Percentiles rank a stretch among this genome's conserved stretches.
Conservation (phyloP, 1,140 invertebrate species). For the Lerema accius region DNA sequence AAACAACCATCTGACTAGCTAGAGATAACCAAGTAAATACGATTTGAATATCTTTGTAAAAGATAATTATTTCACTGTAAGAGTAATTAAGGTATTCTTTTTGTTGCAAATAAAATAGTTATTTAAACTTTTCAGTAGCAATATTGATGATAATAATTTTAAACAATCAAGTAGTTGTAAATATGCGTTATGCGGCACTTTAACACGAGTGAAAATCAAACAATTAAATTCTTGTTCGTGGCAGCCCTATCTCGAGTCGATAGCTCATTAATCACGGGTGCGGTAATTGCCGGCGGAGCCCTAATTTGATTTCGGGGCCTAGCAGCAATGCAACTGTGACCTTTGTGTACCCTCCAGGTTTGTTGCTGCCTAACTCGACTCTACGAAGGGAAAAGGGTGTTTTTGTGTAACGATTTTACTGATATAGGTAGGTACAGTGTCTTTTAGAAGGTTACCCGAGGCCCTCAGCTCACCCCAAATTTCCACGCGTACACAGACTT, state of each 20-base stretch:
- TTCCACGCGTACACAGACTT: no score
- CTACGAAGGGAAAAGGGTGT: neutral
- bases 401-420: neutral
- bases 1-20: neutral
- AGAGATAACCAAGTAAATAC: no score
- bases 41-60: no score
- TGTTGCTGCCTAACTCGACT: constrained; percentile 16
- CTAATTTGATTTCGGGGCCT: constrained; percentile 69
- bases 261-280: constrained; percentile 73
- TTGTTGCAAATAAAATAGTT: no score
- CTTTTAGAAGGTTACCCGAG: neutral
- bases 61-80: no score
- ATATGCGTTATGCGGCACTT: neutral
- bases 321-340: constrained; percentile 51
- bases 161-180: no score
- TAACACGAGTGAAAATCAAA: neutral
- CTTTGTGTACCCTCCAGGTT: constrained; percentile 22
- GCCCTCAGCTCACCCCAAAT: neutral
- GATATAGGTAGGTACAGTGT: neutral
- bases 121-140: neutral
- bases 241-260: constrained; percentile 57
- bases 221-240: neutral
- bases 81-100: no score
- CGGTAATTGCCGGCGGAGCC: constrained; percentile 58
- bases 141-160: neutral